Base-by-base conservation (phyloP, 2,888 invertebrate species). In the Sesia apiformis region DNA sequence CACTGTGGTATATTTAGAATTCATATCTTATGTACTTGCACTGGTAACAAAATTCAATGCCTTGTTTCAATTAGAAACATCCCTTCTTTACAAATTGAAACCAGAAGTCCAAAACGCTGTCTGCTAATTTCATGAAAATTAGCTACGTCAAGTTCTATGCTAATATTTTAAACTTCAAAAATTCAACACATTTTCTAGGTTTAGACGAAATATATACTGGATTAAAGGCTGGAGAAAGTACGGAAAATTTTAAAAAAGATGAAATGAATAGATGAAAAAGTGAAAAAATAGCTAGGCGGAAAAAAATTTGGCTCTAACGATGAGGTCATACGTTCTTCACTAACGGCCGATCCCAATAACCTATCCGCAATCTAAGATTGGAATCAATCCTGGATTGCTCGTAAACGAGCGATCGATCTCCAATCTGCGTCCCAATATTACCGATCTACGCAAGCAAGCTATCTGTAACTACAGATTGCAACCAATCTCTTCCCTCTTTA, bases 21-120 rank as follows among this genome's bases (percentile, higher is more conserved):
- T 52, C 69, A 49, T 64, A 68, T 52, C 69, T 69, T 53, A 65
- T 69, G 64, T 56, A 65, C 51, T n/a, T n/a, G n/a, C n/a, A 58
- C 65, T 40, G 69, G 69, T 54, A 67, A 67, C 57, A 39, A n/a
- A n/a, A n/a, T n/a, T n/a, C n/a, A n/a, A n/a, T n/a, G n/a, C 52
- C 3, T 52, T 67, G 23, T 67, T 69, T 60, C 65, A 69, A 55
- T 53, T 55, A 5, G 63, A 66, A 54, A 56, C 52, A 49, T 61
- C 65, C 7, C 53, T 65, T 23, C 46, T 62, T 38, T 57, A 60
- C 42, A 55, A 54, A 51, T 51, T 64, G 39, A 52, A 62, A 53
- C 63, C 55, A 46, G 62, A 61, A 62, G 59, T 58, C 23, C 59
- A 60, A 51, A 60, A 57, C n/a, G n/a, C n/a, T n/a, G n/a, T n/a